These are phyloP conservation scores for Micrasema minimum DNA, from an alignment of 1,140 invertebrate species.

Conservation along the genomic window DNA sequence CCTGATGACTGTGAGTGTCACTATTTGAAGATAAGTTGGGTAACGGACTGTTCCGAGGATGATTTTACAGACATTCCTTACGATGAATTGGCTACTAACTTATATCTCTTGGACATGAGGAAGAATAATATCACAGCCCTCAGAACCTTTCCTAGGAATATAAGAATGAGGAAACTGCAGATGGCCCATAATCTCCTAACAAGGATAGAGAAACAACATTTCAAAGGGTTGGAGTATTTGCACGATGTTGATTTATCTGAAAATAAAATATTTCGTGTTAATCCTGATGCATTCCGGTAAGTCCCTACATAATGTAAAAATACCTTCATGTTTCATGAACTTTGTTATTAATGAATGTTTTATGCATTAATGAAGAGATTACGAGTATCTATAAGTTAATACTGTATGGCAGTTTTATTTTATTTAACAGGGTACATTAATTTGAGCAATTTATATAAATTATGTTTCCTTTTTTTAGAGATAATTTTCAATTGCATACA, in stretches of 20 bases:
- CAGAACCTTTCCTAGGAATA: slow-evolving; percentile 71
- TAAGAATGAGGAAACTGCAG: slow-evolving; percentile 76
- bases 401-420: no score
- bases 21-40: slow-evolving; percentile 81
- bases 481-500: slow-evolving; percentile 74
- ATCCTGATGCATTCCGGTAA: slow-evolving; percentile 77
- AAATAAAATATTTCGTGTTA: slow-evolving; percentile 72
- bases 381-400: no score
- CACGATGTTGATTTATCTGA: slow-evolving; percentile 77
- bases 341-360: no score
- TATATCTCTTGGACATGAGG: slow-evolving; percentile 78
- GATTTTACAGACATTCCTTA: slow-evolving; percentile 77
- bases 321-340: no score
- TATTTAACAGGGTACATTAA: no score
- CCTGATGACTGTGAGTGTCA: slow-evolving; percentile 80
- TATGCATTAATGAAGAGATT: no score
- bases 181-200: slow-evolving; percentile 75
- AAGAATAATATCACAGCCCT: slow-evolving; percentile 73
- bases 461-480: slow-evolving; percentile 72
- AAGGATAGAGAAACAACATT: slow-evolving; percentile 70
- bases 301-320: no score
- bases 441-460: no score
- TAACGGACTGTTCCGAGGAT: slow-evolving; percentile 80
- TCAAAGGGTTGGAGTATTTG: slow-evolving; percentile 73
- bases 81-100: slow-evolving; percentile 73